Evolutionary conservation across 1,140 invertebrate genomes (phyloP).

Genomic region (Monomorium pharaonis): DNA sequence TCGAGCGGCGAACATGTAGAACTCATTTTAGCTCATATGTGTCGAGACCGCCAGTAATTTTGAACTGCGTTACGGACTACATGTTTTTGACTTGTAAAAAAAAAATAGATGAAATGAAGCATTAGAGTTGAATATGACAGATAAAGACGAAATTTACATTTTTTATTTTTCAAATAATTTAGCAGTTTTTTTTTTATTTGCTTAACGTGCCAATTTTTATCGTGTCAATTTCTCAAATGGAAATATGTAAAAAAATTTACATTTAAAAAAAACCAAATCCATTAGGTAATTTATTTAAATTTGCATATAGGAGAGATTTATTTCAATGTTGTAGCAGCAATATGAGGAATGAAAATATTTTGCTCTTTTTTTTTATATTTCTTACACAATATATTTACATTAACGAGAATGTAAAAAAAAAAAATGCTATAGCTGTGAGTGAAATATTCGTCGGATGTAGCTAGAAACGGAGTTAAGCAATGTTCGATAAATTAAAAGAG

Average conservation of each 20-base stretch:
- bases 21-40: not conserved
- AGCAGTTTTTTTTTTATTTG: not conserved
- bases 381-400: not conserved
- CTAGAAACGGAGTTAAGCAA: slow-evolving; percentile 7
- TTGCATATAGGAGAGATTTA: not conserved
- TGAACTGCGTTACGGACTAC: not conserved
- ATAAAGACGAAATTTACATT: not conserved
- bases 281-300: not conserved
- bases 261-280: not conserved
- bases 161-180: not conserved
- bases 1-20: not conserved
- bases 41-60: not conserved
- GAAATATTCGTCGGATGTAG: not conserved
- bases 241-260: not conserved
- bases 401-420: not conserved
- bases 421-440: not conserved
- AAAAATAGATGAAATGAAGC: not conserved
- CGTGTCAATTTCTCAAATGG: not conserved
- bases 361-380: not conserved
- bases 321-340: not conserved
- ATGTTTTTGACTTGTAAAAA: not conserved
- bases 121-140: not conserved
- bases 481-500: slow-evolving; percentile 45
- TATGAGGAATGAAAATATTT: not conserved
- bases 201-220: too few relatives aligned